Base-by-base conservation (phyloP, 2,797 vertebrate genomes). In the Eleutherodactylus coqui region DNA sequence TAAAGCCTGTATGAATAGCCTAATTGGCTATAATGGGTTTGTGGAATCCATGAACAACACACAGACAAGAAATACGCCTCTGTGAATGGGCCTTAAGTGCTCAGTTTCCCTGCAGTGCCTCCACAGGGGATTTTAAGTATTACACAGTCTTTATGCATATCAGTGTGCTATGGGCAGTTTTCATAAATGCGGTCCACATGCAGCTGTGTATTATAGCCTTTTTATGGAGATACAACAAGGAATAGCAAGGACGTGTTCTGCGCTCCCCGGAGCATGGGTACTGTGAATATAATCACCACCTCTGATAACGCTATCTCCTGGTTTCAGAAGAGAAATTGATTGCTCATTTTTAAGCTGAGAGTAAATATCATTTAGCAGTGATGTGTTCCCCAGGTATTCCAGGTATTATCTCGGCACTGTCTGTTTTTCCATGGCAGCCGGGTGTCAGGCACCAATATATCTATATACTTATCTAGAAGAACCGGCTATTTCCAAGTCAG, bases 281-380 rank as follows among this genome's bases (percentile, higher is more conserved):
- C 85, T 72, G 70, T 10, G 62, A 83, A 78, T 87, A 51, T 51
- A 76, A 86, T 86, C 79, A n/a, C 55, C 38, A 24, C 3, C 11
- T 1, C 51, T 41, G 81, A 83, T 87, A 87, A 83, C n/a, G 27
- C 45, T 79, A 87, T 79, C 64, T 36, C 36, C 62, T 24, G 27
- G 76, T 34, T 53, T 38, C 16, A 70, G 34, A 72, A 83, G 58
- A 55, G 34, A 78, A 75, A 87, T 87, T 78, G 80, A 87, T 87
- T 79, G 73, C 75, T 79, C 45, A 70, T 87, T 78, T 87, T 83
- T 27, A 32, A 36, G 19, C 62, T 72, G 60, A 38, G n/a, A 49
- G 81, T 36, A 87, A 87, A 87, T 79, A 80, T 27, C 55, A 85
- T 62, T 47, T 62, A 60, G 13, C 36, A 62, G 81, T 73, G 49